phyloP scores from a whole-genome alignment of 2,888 invertebrate genomes.

The Dolomedes plantarius region DNA sequence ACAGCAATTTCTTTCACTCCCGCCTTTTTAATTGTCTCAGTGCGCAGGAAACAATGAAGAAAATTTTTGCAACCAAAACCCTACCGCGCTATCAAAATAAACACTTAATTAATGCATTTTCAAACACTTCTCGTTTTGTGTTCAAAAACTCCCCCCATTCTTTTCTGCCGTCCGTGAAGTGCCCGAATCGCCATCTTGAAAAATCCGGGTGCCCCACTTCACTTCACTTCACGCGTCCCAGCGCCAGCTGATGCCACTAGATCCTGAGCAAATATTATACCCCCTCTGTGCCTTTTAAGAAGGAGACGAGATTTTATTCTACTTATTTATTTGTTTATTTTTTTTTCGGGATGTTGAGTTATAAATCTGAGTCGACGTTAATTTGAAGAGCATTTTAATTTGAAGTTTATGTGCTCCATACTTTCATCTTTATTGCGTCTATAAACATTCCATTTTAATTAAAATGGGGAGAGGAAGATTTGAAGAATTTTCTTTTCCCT shows the following conservation, averaged over 20 bases:
- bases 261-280: conserved; percentile 5
- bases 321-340: not conserved
- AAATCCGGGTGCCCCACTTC: conserved; percentile 40
- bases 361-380: conserved; percentile 20
- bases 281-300: not conserved
- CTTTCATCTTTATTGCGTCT: conserved; percentile 21
- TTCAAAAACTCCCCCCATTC: conserved; percentile 21
- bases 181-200: conserved; percentile 29
- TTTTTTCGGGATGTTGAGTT: not conserved
- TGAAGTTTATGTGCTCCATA: conserved; percentile 10
- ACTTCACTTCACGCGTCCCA: conserved; percentile 44
- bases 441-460: conserved; percentile 37
- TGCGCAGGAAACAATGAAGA: conserved; percentile 20
- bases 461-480: not conserved
- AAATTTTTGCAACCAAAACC: not conserved
- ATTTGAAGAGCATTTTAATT: conserved; percentile 34
- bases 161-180: conserved; percentile 24
- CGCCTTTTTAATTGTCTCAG: conserved; percentile 27
- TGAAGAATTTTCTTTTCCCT: conserved; percentile 18
- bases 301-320: not conserved
- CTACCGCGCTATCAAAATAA: conserved; percentile 29
- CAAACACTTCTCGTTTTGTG: not conserved
- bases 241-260: conserved; percentile 43
- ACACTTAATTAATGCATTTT: conserved; percentile 49
- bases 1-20: not conserved